Evolutionary conservation across 1,140 invertebrate genomes (phyloP).

Genomic region (Heliconius himera): DNA sequence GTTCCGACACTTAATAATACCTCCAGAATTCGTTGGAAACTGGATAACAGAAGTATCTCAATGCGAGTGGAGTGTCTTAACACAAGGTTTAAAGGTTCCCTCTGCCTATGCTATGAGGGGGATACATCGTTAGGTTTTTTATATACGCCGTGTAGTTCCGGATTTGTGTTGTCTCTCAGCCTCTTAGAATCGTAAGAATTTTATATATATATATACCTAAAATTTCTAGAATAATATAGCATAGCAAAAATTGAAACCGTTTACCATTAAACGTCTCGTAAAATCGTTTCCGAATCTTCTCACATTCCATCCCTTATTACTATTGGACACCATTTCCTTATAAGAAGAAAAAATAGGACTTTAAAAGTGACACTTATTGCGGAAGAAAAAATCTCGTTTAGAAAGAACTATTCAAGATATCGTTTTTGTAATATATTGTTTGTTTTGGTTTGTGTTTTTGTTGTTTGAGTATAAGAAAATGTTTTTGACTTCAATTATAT

Average conservation of each 20-base stretch:
- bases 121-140: too few species aligned
- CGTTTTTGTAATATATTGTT: background rate
- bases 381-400: constrained; percentile 13
- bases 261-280: constrained; percentile 4
- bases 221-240: background rate
- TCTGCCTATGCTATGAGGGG: too few species aligned
- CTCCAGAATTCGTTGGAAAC: too few species aligned
- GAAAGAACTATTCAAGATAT: background rate
- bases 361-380: constrained; percentile 31
- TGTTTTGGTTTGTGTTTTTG: too few species aligned
- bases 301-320: constrained; percentile 23
- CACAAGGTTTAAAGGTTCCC: too few species aligned
- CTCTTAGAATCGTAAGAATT: background rate
- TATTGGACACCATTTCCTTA: constrained; percentile 30
- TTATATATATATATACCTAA: background rate
- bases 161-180: too few species aligned
- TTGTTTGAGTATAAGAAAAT: too few species aligned
- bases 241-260: background rate
- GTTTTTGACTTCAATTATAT: too few species aligned
- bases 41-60: too few species aligned
- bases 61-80: too few species aligned
- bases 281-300: background rate
- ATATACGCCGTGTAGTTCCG: too few species aligned
- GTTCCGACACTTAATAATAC: too few species aligned
- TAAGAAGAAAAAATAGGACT: constrained; percentile 22